These are phyloP conservation scores for Schizothorax lantsangensis DNA, from an alignment of 2,797 vertebrate genomes.

Conservation along the genomic window DNA sequence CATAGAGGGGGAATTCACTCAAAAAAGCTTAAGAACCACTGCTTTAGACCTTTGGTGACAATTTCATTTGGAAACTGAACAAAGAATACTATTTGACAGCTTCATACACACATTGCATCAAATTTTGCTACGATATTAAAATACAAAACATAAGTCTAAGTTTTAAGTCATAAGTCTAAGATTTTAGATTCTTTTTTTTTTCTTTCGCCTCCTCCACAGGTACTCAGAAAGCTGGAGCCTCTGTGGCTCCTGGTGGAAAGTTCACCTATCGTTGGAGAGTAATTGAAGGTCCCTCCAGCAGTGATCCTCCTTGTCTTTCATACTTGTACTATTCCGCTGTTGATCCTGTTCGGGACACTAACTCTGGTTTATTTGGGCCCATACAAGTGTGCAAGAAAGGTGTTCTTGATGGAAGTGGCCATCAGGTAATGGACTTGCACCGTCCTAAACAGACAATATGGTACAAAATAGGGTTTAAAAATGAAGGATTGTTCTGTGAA, in stretches of 20 bases:
- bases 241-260: conserved; percentile 75
- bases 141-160: neutral
- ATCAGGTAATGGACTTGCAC: conserved; percentile 73
- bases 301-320: conserved; percentile 81
- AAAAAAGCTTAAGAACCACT: no score
- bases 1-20: neutral
- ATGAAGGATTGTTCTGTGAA: neutral
- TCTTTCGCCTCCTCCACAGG: conserved; percentile 24
- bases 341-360: conserved; percentile 80
- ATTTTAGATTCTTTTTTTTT: neutral
- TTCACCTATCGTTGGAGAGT: conserved; percentile 84
- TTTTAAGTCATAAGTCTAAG: neutral
- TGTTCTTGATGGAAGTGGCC: conserved; percentile 72
- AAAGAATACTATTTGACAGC: neutral
- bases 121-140: neutral
- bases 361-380: conserved; percentile 83
- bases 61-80: neutral
- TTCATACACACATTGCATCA: neutral
- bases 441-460: neutral
- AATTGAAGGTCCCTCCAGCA: conserved; percentile 76
- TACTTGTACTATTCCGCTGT: conserved; percentile 85
- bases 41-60: neutral
- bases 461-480: neutral
- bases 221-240: conserved; percentile 74
- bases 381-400: conserved; percentile 82